Evolutionary conservation across 2,888 invertebrate species (phyloP), one percentile per base, ranked within the genome.

Genomic region (Apeira syringaria): DNA sequence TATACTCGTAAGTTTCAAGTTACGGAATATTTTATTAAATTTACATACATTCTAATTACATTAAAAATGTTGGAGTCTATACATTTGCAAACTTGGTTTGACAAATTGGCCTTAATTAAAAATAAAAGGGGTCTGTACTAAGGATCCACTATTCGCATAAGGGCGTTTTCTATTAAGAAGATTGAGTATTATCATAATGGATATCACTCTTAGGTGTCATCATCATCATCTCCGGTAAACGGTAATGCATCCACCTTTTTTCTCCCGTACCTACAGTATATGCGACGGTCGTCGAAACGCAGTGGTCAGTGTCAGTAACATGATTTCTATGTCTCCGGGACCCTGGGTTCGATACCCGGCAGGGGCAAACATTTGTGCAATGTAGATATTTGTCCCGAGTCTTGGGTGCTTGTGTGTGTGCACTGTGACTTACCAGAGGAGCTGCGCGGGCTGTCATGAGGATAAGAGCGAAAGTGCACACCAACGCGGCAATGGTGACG

Each of bases 361-460:
- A n/a, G n/a, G n/a, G n/a, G n/a, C n/a, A n/a, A n/a, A n/a, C n/a
- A n/a, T n/a, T n/a, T n/a, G n/a, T n/a, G n/a, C n/a, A n/a, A n/a
- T n/a, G n/a, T n/a, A n/a, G n/a, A n/a, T n/a, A n/a, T n/a, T n/a
- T n/a, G n/a, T n/a, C n/a, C n/a, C n/a, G n/a, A n/a, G n/a, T n/a
- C n/a, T 15, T 15, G 15, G 15, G 2, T 15, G 15, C 4, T 15
- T 4, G 15, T 15, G 15, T 15, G 15, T 15, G 15, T 15, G 3
- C 15, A n/a, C n/a, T 15, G 15, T 15, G 4, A 26, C 59, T 74
- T 70, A 87, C 87, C 80, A 86, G 66, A 2, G 86, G 86, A 24
- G 80, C 77, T 17, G 82, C 72, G 17, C 64, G 53, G 2, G 67
- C 69, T 24, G 80, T 60, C 44, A 74, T 59, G 30, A 80, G 55